Evolutionary conservation across 2,113 vertebrate genomes (phyloP), one percentile per base, ranked within the genome.

Genomic region (Holacanthus passer): DNA sequence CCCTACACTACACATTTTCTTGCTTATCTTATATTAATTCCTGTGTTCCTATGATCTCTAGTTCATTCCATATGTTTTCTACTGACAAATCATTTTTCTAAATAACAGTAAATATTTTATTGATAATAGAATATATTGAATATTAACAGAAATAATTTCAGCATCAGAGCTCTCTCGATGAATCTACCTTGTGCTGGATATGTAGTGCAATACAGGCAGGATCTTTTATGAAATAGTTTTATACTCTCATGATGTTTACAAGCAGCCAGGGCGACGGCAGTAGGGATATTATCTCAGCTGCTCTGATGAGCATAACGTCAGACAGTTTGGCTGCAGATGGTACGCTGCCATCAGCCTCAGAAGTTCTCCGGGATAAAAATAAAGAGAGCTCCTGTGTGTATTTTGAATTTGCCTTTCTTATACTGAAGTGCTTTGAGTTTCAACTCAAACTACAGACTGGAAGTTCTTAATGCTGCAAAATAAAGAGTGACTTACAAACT

Each of bases 401-500:
- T 67, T 65, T 60, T 8, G 43, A 47, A 43, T 17, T 73, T 68
- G 41, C 69, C 50, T 88, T 80, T 52, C 12, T 32, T 35, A 20
- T 22, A 29, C n/a, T 70, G 35, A 66, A 69, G 53, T 77, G 83
- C 37, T 82, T 64, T 68, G 62, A 58, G 19, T 24, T 71, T 1
- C 19, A 39, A 41, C 52, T 27, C 14, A 59, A 59, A 29, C 29
- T 39, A 31, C 8, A 19, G 27, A 56, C 37, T 81, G 45, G n/a
- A 43, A 60, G 24, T 43, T 72, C n/a, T 41, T 60, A 68, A 70
- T 3, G 11, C 13, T 59, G 27, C 20, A 71, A 47, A 91, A 89
- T 90, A 89, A 90, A 89, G 35, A 35, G 24, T 45, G 29, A 53
- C 7, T 67, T 50, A 29, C 20, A 55, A 86, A 86, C 29, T 32